Percentiles rank a stretch among this genome's conserved stretches.
phyloP scores from a whole-genome alignment of 2,113 vertebrate genomes.

The Eulemur macaco region DNA sequence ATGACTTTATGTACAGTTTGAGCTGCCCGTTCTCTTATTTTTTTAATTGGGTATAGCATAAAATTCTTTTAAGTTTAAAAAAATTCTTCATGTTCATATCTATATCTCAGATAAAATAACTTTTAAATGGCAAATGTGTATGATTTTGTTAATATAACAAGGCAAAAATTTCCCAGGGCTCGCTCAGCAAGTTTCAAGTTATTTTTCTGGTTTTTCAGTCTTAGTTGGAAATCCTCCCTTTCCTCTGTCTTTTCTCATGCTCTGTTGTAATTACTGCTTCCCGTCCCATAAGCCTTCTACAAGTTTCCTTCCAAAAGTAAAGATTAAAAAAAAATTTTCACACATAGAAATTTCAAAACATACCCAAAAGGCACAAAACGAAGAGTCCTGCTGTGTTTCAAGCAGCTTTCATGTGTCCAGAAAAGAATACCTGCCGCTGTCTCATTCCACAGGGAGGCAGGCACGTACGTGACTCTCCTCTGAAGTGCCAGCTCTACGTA shows the following conservation, averaged over 20 bases:
- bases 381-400: slow-evolving; percentile 29
- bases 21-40: neutral
- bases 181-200: neutral
- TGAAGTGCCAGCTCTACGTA: neutral
- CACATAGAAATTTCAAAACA: slow-evolving; percentile 62
- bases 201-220: neutral
- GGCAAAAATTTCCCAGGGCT: neutral
- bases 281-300: neutral
- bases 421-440: neutral
- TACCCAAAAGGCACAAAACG: slow-evolving; percentile 39
- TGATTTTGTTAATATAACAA: neutral
- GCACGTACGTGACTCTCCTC: neutral
- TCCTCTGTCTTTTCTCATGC: neutral
- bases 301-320: slow-evolving; percentile 46
- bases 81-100: neutral
- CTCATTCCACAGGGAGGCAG: slow-evolving; percentile 6
- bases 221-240: slow-evolving; percentile 24
- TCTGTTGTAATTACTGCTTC: slow-evolving; percentile 42
- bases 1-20: neutral
- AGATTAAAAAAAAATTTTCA: slow-evolving; percentile 24
- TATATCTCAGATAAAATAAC: neutral
- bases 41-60: neutral
- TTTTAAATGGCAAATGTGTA: neutral
- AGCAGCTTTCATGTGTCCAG: slow-evolving; percentile 34
- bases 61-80: slow-evolving; percentile 1